phyloP scores from a whole-genome alignment of 2,113 vertebrate genomes.

The Acanthochromis polyacanthus region DNA sequence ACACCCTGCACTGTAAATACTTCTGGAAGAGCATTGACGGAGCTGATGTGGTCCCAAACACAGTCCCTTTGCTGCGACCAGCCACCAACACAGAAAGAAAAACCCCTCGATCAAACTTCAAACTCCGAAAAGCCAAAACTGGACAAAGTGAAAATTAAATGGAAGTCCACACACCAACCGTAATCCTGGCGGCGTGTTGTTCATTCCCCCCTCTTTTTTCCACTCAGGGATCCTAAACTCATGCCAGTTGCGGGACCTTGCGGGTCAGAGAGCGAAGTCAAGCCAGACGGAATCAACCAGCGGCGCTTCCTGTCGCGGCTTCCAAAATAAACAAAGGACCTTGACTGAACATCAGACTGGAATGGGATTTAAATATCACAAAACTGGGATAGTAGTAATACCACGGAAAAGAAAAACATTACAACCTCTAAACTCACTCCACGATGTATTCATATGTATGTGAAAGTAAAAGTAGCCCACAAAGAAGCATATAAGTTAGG shows the following conservation, averaged over 20 bases:
- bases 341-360: background rate
- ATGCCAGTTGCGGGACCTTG: slow-evolving; percentile 57
- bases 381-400: background rate
- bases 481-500: too few relatives aligned
- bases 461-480: too few relatives aligned
- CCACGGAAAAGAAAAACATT: too few relatives aligned
- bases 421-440: too few relatives aligned
- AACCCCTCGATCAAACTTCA: slow-evolving; percentile 3
- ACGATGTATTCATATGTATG: too few relatives aligned
- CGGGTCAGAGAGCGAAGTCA: slow-evolving; percentile 37
- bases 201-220: slow-evolving; percentile 78
- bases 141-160: slow-evolving; percentile 60
- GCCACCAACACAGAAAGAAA: slow-evolving; percentile 37
- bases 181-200: slow-evolving; percentile 83
- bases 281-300: background rate
- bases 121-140: slow-evolving; percentile 19
- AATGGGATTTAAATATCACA: background rate
- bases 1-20: slow-evolving; percentile 68
- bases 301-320: background rate
- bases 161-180: slow-evolving; percentile 83
- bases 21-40: slow-evolving; percentile 63
- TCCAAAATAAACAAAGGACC: slow-evolving; percentile 49
- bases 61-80: slow-evolving; percentile 16
- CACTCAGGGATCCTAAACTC: slow-evolving; percentile 70
- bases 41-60: slow-evolving; percentile 42